Conservation (phyloP, 2,888 invertebrate species). For the Myopa testacea region DNA sequence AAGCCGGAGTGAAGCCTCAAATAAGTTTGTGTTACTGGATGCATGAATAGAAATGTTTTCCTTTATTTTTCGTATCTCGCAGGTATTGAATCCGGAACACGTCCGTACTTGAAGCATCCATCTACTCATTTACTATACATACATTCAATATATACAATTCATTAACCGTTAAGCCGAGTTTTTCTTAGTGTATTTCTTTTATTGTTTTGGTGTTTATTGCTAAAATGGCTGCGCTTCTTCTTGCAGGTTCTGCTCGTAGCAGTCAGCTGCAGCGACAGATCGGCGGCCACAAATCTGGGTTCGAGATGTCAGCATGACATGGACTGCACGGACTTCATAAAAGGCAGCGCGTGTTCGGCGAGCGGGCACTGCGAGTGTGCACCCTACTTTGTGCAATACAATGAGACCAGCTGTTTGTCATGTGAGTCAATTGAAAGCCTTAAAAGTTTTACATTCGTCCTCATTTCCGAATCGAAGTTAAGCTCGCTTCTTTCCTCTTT, state of each 20-base stretch:
- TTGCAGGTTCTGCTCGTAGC: slow-evolving; percentile 45
- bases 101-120: too few species aligned
- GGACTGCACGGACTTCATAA: slow-evolving; percentile 69
- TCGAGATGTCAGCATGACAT: slow-evolving; percentile 69
- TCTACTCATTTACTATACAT: too few species aligned
- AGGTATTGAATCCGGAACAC: too few species aligned
- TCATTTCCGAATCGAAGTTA: slow-evolving; percentile 24
- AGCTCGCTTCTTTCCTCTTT: neutral
- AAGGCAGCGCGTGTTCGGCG: slow-evolving; percentile 67
- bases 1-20: too few species aligned
- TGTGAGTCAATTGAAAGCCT: slow-evolving; percentile 74
- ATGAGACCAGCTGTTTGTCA: slow-evolving; percentile 83
- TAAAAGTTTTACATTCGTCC: slow-evolving; percentile 17
- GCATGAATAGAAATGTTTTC: too few species aligned
- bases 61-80: too few species aligned
- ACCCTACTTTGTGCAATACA: slow-evolving; percentile 83
- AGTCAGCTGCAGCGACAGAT: neutral
- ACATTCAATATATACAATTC: too few species aligned
- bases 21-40: too few species aligned
- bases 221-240: neutral
- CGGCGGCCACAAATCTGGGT: slow-evolving; percentile 57
- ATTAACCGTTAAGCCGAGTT: too few species aligned
- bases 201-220: neutral
- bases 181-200: too few species aligned
- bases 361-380: slow-evolving; percentile 82